Evolutionary conservation across 2,888 invertebrate genomes (phyloP).

Genomic region (Drosophila formosana): DNA sequence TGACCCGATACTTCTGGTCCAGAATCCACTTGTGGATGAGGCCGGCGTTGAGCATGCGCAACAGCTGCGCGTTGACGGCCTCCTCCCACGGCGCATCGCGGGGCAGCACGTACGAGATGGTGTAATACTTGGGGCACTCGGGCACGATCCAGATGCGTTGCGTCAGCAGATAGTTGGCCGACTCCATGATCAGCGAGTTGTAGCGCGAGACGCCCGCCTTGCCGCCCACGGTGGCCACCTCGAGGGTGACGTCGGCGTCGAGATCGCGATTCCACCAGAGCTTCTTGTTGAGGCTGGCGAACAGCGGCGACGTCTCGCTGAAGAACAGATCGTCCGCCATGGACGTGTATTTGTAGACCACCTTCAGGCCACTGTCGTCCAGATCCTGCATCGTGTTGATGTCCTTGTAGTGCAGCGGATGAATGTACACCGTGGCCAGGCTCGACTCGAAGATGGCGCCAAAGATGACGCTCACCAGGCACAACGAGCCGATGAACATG

Average conservation of each 20-base stretch:
- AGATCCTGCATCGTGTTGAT: slow-evolving; percentile 84
- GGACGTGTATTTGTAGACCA: slow-evolving; percentile 84
- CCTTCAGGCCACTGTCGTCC: slow-evolving; percentile 80
- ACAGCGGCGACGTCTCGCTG: slow-evolving; percentile 82
- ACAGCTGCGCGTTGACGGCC: slow-evolving; percentile 80
- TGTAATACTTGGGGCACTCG: slow-evolving; percentile 85
- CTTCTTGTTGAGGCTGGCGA: slow-evolving; percentile 81
- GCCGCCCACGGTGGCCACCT: slow-evolving; percentile 70
- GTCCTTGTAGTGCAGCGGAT: slow-evolving; percentile 84
- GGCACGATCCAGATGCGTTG: slow-evolving; percentile 81
- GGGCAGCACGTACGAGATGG: slow-evolving; percentile 83
- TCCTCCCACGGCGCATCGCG: slow-evolving; percentile 83
- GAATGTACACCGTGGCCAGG: slow-evolving; percentile 84
- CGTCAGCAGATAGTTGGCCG: slow-evolving; percentile 65
- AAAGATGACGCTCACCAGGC: slow-evolving; percentile 84
- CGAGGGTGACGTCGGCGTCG: slow-evolving; percentile 72
- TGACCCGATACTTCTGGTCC: slow-evolving; percentile 74
- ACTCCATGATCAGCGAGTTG: slow-evolving; percentile 79
- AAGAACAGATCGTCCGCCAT: slow-evolving; percentile 85
- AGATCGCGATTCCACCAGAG: slow-evolving; percentile 68
- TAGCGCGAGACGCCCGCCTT: slow-evolving; percentile 82
- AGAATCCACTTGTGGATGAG: slow-evolving; percentile 83
- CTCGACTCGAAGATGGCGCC: slow-evolving; percentile 85
- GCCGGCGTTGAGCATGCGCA: slow-evolving; percentile 80
- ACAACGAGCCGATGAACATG: slow-evolving; percentile 82